Conservation (phyloP, 2,113 vertebrate species). For the Miniopterus natalensis region DNA sequence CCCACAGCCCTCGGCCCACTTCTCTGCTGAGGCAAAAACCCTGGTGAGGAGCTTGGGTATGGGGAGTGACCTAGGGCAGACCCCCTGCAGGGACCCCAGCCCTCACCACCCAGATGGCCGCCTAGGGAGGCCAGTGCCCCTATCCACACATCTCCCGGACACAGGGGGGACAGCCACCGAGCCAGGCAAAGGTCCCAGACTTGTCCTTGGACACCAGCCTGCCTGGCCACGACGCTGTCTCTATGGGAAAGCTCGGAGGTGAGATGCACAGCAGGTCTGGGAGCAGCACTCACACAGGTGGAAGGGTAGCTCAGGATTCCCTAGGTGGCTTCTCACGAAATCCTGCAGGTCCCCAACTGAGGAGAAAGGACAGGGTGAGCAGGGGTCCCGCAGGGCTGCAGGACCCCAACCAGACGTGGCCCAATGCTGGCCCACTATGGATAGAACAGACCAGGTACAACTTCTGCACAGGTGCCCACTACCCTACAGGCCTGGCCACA, state of each 20-base stretch:
- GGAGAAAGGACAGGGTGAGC: not conserved
- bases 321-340: slow-evolving; percentile 93
- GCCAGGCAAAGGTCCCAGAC: not conserved
- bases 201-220: not conserved
- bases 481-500: not conserved
- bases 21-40: not conserved
- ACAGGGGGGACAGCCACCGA: too few species aligned
- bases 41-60: not conserved
- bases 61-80: not conserved
- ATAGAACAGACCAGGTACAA: fast-evolving
- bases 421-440: fast-evolving
- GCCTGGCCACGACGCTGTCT: not conserved
- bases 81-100: too few species aligned
- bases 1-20: not conserved
- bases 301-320: slow-evolving; percentile 91
- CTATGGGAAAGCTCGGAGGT: not conserved
- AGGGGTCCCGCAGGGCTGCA: fast-evolving
- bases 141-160: not conserved
- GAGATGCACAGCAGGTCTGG: fast-evolving
- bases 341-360: slow-evolving; percentile 92
- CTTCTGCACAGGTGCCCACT: not conserved
- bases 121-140: not conserved
- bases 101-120: not conserved
- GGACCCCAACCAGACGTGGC: not conserved
- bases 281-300: slow-evolving; percentile 92